Evolutionary conservation across 2,888 invertebrate species (phyloP), one percentile per base, ranked within the genome.

Genomic region (Agrilus cyanescens): DNA sequence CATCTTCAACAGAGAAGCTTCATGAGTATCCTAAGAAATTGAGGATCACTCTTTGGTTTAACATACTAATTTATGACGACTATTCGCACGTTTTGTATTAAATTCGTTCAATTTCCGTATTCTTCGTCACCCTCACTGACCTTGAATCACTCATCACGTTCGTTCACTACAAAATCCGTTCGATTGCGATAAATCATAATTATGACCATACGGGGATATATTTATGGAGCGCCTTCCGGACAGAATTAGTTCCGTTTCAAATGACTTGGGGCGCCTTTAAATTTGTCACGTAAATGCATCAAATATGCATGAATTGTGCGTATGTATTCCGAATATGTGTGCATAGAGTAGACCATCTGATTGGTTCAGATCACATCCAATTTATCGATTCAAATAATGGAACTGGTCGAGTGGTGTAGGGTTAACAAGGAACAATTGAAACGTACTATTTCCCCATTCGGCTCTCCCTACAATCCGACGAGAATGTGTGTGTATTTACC

Each of bases 401-500:
- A 34, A 41, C 45, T 55, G 63, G 57, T 41, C 54, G 45, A 45
- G 40, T 57, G 57, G 61, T 59, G 62, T 63, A 63, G 64, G 66
- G 66, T 65, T 66, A 66, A 66, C 65, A 59, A 66, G 63, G 62
- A 65, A 64, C 65, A 65, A 65, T 66, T 63, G 60, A 64, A 66
- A 64, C 60, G 62, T 60, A 59, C 57, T 49, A 56, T 59, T 25
- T 25, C 25, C 25, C 25, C 32, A 18, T 31, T 18, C 32, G 32
- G 13, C 39, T 29, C 12, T 30, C 10, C 32, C 36, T 43, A 37
- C 37, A 43, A 50, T 54, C 53, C 57, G 57, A 25, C 25, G 25
- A 25, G 25, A 10, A 25, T 57, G 41, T 59, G 58, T 59, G 58
- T 60, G 61, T 61, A 59, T 62, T 61, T 58, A 60, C 61, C 61